Evolutionary conservation across 2,797 vertebrate genomes (phyloP).

Genomic region (Pangasius macronema): DNA sequence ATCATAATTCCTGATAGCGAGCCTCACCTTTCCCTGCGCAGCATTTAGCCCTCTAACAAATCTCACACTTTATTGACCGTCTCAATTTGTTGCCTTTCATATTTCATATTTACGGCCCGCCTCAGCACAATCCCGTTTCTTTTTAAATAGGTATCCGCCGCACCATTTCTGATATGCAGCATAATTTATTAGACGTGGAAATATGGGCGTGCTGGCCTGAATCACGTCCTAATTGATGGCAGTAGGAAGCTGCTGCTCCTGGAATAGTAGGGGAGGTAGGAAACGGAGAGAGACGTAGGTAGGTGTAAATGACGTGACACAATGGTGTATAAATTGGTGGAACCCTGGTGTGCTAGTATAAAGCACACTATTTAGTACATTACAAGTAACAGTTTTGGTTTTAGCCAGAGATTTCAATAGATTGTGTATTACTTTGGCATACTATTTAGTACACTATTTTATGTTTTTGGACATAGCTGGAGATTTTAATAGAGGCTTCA

Average conservation of each 20-base stretch:
- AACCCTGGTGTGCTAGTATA: neutral
- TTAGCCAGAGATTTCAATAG: neutral
- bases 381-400: neutral
- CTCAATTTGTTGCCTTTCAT: slow-evolving; percentile 88
- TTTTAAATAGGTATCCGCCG: slow-evolving; percentile 83
- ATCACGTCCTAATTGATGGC: slow-evolving; percentile 88
- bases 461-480: neutral
- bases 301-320: too few relatives aligned
- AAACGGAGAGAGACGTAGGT: too few relatives aligned
- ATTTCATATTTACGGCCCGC: slow-evolving; percentile 89
- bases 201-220: slow-evolving; percentile 79
- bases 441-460: neutral
- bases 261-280: too few relatives aligned
- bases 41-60: slow-evolving; percentile 83
- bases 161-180: slow-evolving; percentile 83
- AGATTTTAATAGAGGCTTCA: neutral
- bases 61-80: slow-evolving; percentile 89
- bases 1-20: slow-evolving; percentile 87
- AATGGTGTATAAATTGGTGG: too few relatives aligned
- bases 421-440: neutral
- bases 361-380: neutral
- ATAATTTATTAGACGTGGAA: slow-evolving; percentile 91
- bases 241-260: slow-evolving; percentile 71
- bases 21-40: slow-evolving; percentile 78
- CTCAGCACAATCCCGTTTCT: slow-evolving; percentile 80